Evolutionary conservation across 2,888 invertebrate species (phyloP).

Genomic region (Cephus pulcher): DNA sequence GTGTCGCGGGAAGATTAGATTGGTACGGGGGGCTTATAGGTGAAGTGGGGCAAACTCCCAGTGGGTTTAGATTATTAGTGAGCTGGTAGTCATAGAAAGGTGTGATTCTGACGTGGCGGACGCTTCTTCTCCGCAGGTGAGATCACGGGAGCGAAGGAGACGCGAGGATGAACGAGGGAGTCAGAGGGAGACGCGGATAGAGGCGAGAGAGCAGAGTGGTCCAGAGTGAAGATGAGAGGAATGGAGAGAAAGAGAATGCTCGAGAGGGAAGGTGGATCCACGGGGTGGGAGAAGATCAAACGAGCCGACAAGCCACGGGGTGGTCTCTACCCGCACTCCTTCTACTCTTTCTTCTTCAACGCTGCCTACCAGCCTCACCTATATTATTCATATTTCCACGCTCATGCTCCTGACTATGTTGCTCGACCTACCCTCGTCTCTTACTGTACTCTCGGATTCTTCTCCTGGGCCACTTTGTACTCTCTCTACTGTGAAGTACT

Average conservation of each 20-base stretch:
- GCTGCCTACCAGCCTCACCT: conserved; percentile 41
- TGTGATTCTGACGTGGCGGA: conserved; percentile 53
- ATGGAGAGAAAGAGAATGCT: conserved; percentile 38
- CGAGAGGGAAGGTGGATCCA: conserved; percentile 15
- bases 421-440: conserved; percentile 15
- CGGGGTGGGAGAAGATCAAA: conserved; percentile 63
- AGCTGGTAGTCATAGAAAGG: conserved; percentile 54
- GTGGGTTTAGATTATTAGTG: conserved; percentile 51
- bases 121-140: conserved; percentile 43
- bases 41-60: conserved; percentile 19
- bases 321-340: conserved; percentile 61
- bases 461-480: conserved; percentile 21
- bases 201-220: conserved; percentile 27
- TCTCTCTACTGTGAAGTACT: not conserved
- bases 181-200: conserved; percentile 18
- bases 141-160: conserved; percentile 21
- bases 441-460: not conserved
- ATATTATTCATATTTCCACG: conserved; percentile 61
- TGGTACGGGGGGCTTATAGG: not conserved
- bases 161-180: conserved; percentile 23
- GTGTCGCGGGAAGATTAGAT: not conserved
- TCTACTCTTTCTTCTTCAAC: conserved; percentile 38
- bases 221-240: conserved; percentile 28
- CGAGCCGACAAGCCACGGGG: conserved; percentile 66
- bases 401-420: conserved; percentile 43